Percentiles rank a stretch among this genome's conserved stretches.
Conservation (phyloP, 2,113 vertebrate species). For the Protobothrops flavoviridis region DNA sequence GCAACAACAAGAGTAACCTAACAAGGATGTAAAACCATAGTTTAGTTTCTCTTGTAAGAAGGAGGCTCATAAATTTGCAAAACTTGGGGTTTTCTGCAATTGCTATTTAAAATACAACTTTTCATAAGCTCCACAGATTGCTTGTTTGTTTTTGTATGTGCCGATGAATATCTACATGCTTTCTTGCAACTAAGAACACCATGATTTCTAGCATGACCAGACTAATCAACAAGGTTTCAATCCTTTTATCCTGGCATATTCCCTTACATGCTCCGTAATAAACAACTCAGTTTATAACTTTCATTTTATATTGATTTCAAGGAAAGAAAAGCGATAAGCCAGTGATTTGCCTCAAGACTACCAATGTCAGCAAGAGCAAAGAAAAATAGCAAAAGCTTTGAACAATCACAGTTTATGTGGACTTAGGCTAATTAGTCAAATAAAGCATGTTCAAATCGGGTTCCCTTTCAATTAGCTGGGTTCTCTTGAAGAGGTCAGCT, state of each 20-base stretch:
- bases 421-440: background rate
- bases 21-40: background rate
- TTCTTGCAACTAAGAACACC: conserved; percentile 1
- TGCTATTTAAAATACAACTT: background rate
- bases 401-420: background rate
- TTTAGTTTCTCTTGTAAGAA: background rate
- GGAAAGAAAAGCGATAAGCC: background rate
- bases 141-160: background rate
- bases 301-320: conserved; percentile 30
- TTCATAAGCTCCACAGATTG: background rate
- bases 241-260: conserved; percentile 16
- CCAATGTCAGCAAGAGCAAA: background rate
- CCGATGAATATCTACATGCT: background rate
- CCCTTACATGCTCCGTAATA: background rate
- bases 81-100: background rate
- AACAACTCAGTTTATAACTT: conserved; percentile 8
- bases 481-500: background rate
- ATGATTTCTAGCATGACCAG: background rate
- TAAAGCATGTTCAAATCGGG: background rate
- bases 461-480: background rate
- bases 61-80: background rate
- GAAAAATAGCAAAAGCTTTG: background rate
- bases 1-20: background rate
- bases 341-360: background rate
- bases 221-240: background rate